phyloP scores from a whole-genome alignment of 2,113 vertebrate genomes.

The Orthonyx spaldingii region DNA sequence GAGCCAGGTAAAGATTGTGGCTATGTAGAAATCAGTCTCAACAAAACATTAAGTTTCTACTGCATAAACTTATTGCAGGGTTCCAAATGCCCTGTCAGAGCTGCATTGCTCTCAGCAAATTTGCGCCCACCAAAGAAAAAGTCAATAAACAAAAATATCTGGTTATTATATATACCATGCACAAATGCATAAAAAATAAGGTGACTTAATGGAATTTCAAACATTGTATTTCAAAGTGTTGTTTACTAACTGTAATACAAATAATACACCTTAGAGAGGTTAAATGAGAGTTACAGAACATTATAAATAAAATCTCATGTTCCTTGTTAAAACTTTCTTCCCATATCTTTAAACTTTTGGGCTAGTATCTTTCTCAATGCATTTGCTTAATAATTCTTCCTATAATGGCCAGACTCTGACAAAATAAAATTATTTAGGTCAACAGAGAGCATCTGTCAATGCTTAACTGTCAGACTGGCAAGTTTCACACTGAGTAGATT shows the following conservation, averaged over 20 bases:
- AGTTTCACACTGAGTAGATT: background rate
- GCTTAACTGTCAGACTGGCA: background rate
- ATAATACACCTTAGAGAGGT: background rate
- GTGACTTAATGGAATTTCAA: background rate
- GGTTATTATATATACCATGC: background rate
- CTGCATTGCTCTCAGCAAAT: background rate
- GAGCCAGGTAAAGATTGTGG: background rate
- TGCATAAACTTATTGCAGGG: background rate
- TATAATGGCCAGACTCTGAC: background rate
- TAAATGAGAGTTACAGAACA: background rate
- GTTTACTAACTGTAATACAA: background rate
- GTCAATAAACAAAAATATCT: background rate
- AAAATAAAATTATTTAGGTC: background rate
- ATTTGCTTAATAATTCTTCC: background rate
- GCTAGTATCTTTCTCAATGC: background rate
- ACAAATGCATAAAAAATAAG: background rate
- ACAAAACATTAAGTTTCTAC: background rate
- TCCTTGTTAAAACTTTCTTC: background rate
- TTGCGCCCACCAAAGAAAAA: background rate
- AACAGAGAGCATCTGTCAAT: background rate
- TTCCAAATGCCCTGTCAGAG: background rate
- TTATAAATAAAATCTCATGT: rapidly evolving
- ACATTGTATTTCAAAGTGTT: background rate
- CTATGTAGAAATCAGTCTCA: background rate
- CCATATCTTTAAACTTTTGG: background rate